Base-by-base conservation (phyloP, 2,113 vertebrate genomes). In the Dasyprocta punctata region DNA sequence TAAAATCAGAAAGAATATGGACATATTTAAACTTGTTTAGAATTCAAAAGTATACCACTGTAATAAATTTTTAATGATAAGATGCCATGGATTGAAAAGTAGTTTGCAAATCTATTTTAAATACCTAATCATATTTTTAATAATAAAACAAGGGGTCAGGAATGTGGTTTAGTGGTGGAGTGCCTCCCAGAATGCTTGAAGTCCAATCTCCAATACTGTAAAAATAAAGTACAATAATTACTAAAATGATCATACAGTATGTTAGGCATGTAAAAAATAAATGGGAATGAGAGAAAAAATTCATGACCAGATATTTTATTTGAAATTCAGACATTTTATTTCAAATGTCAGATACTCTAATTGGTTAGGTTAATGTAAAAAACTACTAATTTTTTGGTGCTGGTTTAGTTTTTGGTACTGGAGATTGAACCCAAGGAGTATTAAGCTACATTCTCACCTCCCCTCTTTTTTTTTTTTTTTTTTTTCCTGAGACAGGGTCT, bases 1-100 rank as follows among this genome's bases (percentile, higher is more conserved):
- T 99, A 98, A 86, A 97, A 96, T 88, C 61, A 96, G 26, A 97
- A 95, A 97, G 91, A 52, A 97, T 56, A 95, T 0, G 16, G 1
- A 86, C 54, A 69, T 75, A 90, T 49, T 91, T 92, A 36, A 2
- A 97, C 47, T 95, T 33, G 54, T 28, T 19, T 47, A 85, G 36
- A 94, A 82, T 73, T 12, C 11, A 86, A 95, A 89, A 95, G 89
- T n/a, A 63, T 78, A 92, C 26, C 22, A 92, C 0, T 80, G 3
- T 67, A 69, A 71, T 89, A 67, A 30, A 86, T 52, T 95, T 92
- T 82, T 90, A 89, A 84, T 26, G 36, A 87, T 77, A 94, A 90
- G 77, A 96, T 83, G 30, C 22, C 14, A 95, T 61, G 44, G 17
- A 73, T 86, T 97, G 82, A 75, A 78, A 84, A 13, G 10, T 80